Evolutionary conservation across 2,113 vertebrate species (phyloP).

Genomic region (Apodemus speciosus): DNA sequence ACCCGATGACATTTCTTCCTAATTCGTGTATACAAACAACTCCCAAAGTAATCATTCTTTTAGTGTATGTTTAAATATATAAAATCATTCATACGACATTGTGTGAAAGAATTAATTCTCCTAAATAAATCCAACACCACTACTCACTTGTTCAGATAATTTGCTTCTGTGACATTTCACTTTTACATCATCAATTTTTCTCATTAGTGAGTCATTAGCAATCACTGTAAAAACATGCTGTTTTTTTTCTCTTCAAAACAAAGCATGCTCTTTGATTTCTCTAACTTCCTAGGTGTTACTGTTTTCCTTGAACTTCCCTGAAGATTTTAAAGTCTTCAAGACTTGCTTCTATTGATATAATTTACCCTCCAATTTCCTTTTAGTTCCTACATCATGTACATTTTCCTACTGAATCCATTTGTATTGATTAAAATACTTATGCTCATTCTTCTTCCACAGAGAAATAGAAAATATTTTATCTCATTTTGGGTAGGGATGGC

Average conservation of each 20-base stretch:
- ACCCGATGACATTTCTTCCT: background rate
- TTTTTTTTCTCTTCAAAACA: background rate
- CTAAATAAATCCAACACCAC: background rate
- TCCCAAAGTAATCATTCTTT: background rate
- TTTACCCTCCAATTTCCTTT: background rate
- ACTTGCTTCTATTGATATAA: background rate
- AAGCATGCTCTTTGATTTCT: background rate
- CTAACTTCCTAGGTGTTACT: background rate
- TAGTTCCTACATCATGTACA: background rate
- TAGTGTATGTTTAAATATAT: background rate
- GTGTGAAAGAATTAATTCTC: background rate
- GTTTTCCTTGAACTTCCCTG: background rate
- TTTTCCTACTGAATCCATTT: background rate
- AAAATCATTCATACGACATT: background rate
- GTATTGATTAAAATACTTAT: background rate
- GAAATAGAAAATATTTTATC: background rate
- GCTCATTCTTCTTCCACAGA: background rate
- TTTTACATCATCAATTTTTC: background rate
- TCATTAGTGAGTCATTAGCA: background rate
- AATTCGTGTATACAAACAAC: background rate
- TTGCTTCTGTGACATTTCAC: background rate
- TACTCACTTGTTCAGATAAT: background rate
- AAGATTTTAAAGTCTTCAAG: background rate
- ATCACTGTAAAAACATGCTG: background rate
- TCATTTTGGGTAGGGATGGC: background rate